phyloP scores from a whole-genome alignment of 2,113 vertebrate species.

The Hyaena hyaena region DNA sequence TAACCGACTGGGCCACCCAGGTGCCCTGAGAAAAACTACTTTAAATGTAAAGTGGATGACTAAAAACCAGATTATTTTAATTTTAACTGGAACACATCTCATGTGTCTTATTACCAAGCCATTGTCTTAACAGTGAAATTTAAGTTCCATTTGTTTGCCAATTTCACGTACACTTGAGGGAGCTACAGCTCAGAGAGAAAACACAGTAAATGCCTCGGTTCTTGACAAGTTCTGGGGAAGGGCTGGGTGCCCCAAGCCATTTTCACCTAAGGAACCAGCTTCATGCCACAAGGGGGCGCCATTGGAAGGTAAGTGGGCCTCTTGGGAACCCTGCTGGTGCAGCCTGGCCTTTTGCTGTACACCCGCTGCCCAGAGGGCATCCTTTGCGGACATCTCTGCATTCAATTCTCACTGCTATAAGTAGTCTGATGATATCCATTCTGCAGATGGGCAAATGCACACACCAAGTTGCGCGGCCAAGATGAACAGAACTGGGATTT shows the following conservation, averaged over 20 bases:
- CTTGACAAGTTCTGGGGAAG: background rate
- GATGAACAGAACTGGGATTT: background rate
- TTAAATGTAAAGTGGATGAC: constrained; percentile 31
- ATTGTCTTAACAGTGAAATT: background rate
- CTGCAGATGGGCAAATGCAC: background rate
- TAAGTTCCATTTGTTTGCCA: background rate
- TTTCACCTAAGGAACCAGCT: background rate
- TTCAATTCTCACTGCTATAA: background rate
- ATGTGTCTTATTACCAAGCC: background rate
- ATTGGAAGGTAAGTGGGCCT: background rate
- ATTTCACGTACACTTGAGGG: rapidly evolving
- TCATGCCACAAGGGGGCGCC: background rate
- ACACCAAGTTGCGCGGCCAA: rapidly evolving
- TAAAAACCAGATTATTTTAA: background rate
- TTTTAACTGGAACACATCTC: background rate
- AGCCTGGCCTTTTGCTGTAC: background rate
- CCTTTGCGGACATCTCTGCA: background rate
- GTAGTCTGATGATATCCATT: background rate
- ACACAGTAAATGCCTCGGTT: too few species aligned
- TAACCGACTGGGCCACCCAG: too few species aligned
- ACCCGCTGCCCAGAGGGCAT: background rate
- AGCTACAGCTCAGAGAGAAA: background rate
- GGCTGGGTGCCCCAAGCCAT: too few species aligned
- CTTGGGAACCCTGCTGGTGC: rapidly evolving
- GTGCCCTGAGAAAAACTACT: background rate